Percentiles rank a stretch among this genome's conserved stretches.
These are phyloP conservation scores for Oreochromis grahami DNA, from an alignment of 2,797 vertebrate species.

Conservation along the genomic window DNA sequence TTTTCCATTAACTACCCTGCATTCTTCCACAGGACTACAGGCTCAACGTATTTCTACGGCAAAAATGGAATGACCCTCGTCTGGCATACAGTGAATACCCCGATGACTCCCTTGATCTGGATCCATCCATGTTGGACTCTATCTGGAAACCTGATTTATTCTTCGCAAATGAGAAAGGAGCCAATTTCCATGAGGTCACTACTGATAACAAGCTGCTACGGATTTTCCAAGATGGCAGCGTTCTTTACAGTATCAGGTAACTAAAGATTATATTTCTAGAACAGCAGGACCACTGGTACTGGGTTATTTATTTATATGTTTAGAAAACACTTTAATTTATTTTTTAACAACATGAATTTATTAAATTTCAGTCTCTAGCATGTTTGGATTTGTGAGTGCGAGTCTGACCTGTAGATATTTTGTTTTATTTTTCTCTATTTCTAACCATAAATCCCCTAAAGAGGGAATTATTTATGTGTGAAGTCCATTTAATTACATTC, in stretches of 20 bases:
- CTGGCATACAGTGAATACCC: slow-evolving; percentile 90
- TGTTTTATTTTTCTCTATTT: background rate
- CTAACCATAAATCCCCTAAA: background rate
- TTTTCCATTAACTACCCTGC: slow-evolving; percentile 21
- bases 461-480: background rate
- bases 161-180: slow-evolving; percentile 94
- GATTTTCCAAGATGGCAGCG: slow-evolving; percentile 92
- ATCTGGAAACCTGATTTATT: slow-evolving; percentile 97
- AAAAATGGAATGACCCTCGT: slow-evolving; percentile 93
- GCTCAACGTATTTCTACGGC: slow-evolving; percentile 90
- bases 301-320: background rate
- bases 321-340: accelerated
- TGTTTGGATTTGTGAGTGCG: background rate
- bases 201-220: slow-evolving; percentile 93
- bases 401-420: background rate
- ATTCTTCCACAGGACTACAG: slow-evolving; percentile 83
- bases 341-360: background rate
- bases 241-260: slow-evolving; percentile 94
- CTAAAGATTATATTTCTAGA: background rate
- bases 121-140: slow-evolving; percentile 94
- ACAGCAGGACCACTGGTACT: background rate
- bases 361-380: background rate
- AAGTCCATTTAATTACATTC: background rate
- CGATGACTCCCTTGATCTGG: slow-evolving; percentile 88
- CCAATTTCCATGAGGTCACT: slow-evolving; percentile 93